phyloP scores from a whole-genome alignment of 2,888 invertebrate genomes.

The Deladenus siricidicola region DNA sequence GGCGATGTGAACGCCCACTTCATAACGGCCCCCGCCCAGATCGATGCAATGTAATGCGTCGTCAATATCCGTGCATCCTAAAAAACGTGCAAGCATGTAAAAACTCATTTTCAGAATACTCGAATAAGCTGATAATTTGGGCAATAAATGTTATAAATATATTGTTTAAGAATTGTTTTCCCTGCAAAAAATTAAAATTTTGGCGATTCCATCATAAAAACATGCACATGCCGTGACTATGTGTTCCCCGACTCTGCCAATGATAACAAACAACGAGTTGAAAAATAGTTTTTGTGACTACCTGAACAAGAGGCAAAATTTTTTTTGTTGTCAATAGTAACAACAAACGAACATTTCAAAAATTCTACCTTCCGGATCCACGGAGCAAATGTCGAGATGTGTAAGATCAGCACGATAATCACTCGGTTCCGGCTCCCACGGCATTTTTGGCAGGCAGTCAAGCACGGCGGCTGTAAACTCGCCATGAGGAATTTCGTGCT shows the following conservation, averaged over 20 bases:
- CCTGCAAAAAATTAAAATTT: background rate
- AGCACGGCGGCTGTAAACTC: conserved; percentile 88
- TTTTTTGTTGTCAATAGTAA: too few species aligned
- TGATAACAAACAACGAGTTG: too few species aligned
- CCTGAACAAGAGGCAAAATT: too few species aligned
- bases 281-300: too few species aligned
- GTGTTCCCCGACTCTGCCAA: too few species aligned
- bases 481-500: conserved; percentile 92
- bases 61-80: conserved; percentile 97
- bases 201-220: too few species aligned
- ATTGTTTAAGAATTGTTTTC: background rate
- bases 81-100: background rate
- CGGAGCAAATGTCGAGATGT: conserved; percentile 69
- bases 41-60: conserved; percentile 85
- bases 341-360: too few species aligned
- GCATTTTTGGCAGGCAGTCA: conserved; percentile 71
- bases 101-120: too few species aligned
- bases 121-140: too few species aligned
- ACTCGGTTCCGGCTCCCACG: conserved; percentile 40
- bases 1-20: conserved; percentile 94
- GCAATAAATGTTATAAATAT: too few species aligned
- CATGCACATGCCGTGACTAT: too few species aligned
- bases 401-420: conserved; percentile 70
- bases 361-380: conserved; percentile 34
- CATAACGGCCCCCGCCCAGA: conserved; percentile 67